phyloP scores from a whole-genome alignment of 2,113 vertebrate species.

The Neotragus pygmaeus region DNA sequence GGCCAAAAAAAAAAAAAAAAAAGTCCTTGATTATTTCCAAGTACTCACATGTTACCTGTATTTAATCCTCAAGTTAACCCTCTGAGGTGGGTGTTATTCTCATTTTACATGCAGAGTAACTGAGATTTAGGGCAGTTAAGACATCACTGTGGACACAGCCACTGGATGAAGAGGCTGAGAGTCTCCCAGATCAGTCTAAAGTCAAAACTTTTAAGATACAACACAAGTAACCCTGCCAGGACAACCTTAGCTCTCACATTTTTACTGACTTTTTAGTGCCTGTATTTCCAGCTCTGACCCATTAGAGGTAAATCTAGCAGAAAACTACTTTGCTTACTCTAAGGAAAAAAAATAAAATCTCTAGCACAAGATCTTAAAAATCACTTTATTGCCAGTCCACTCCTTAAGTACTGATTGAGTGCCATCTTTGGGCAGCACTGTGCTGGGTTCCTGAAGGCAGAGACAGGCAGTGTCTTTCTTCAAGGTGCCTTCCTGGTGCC shows the following conservation, averaged over 20 bases:
- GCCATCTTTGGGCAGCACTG: neutral
- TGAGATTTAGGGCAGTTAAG: neutral
- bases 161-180: neutral
- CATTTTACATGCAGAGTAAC: neutral
- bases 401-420: neutral
- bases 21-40: neutral
- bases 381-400: neutral
- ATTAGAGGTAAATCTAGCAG: neutral
- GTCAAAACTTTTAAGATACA: neutral
- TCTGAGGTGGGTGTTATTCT: neutral
- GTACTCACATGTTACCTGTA: neutral
- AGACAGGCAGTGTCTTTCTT: neutral
- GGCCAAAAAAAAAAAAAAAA: neutral
- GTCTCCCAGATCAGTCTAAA: neutral
- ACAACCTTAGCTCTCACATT: neutral
- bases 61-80: neutral
- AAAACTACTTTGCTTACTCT: neutral
- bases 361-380: neutral
- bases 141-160: neutral
- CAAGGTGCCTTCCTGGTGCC: neutral
- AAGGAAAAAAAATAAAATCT: neutral
- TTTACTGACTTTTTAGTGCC: neutral
- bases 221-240: neutral
- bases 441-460: neutral
- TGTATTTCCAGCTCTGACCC: neutral